Evolutionary conservation across 2,797 vertebrate species (phyloP), one percentile per base, ranked within the genome.

Genomic region (Lagorchestes hirsutus): DNA sequence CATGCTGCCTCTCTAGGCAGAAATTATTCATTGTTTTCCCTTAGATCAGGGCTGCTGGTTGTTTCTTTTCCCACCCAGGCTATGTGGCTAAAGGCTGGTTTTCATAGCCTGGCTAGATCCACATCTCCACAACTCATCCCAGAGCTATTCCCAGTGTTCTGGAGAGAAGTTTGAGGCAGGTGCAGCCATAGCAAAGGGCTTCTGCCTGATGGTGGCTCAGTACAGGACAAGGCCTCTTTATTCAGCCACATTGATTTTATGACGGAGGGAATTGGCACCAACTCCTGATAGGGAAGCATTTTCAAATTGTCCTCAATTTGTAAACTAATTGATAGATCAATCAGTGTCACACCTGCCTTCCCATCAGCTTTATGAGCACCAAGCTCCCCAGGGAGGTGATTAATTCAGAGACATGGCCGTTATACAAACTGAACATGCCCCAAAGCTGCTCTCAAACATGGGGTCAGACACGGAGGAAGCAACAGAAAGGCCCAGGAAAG

Each of bases 281-380:
- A 62, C 96, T 95, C 95, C 90, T 95, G 96, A 97, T 90, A 96
- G 93, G 95, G 96, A 98, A 97, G 94, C 96, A 82, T 97, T 98
- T 97, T 91, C 92, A 97, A 96, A 96, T 97, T 95, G 97, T 92
- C 97, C 95, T 93, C 97, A 97, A 95, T 98, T 98, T 98, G 96
- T 97, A 97, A 98, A 96, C 97, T 98, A 98, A 97, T 95, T 97
- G 97, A 97, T 97, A 98, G 97, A 98, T 97, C 97, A 98, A 98
- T 98, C 96, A 95, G 95, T 93, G 93, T n/a, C 59, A n/a, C 90
- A 92, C 97, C 92, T 95, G 95, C 97, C 95, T 96, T 94, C 93
- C 97, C 22, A 2, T 91, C n/a, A n/a, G 29, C 12, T 10, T 34
- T 97, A 94, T 31, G 54, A 95, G 92, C 8, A 0, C 24, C 58